Evolutionary conservation across 2,113 vertebrate genomes (phyloP), one percentile per base, ranked within the genome.

Genomic region (Polypterus bichir): DNA sequence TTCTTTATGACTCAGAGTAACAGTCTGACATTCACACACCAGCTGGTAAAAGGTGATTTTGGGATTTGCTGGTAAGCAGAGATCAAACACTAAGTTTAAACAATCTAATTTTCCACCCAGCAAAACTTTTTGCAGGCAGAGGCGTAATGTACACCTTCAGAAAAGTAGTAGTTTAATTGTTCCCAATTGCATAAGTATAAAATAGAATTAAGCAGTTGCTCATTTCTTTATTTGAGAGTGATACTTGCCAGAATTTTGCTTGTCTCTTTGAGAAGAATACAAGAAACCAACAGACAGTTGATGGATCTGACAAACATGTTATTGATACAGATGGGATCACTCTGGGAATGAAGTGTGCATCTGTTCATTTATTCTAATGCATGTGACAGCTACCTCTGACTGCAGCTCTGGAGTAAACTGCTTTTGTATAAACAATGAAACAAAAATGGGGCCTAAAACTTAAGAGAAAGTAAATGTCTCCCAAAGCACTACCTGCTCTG

Each of bases 361-460:
- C 80, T 88, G 82, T 90, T 90, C 83, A 85, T 91, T 91, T 85
- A 83, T 86, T 84, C 85, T 84, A 87, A 88, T 87, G 83, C 84
- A 88, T 83, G 80, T 69, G 78, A 77, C 76, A 80, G 77, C 83
- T 85, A 83, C 78, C 80, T 57, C 64, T 70, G 73, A 73, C 57
- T 73, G 69, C 74, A 77, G 72, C 74, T 79, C 77, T 77, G 68
- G 79, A 81, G 77, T 73, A 64, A 44, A 66, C 65, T 59, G 68
- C 46, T 66, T 73, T 70, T 78, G 79, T 78, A 69, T 66, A 81
- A 87, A 83, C 79, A 70, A 85, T 76, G 79, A 79, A 78, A 75
- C 70, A 73, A 48, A 83, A 81, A 85, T 76, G 66, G 76, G 52
- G 70, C 27, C 27, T 27, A 27, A 27, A 27, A 27, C 27, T 27